Base-by-base conservation (phyloP, 2,113 vertebrate species). In the Grallaria varia region DNA sequence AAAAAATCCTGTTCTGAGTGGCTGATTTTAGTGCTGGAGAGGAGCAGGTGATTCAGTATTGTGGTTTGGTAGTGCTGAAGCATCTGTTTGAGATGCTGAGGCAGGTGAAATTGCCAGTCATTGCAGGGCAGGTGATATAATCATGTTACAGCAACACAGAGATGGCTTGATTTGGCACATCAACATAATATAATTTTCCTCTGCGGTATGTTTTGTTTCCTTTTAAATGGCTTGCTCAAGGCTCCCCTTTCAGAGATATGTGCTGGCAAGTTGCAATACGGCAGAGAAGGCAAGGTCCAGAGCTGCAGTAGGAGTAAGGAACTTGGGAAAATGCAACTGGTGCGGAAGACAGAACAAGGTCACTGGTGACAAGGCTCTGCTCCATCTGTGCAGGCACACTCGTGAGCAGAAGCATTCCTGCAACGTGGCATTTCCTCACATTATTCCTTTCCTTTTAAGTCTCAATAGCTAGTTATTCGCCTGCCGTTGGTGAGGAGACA, bases 271-370 rank as follows among this genome's bases (percentile, higher is more conserved):
- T 85, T 84, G 69, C 58, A 95, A 52, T 91, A 50, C 88, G 12
- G 0, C 87, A 87, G 96, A 95, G 86, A 90, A 85, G 66, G 83
- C 88, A 92, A 96, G 81, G 93, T 96, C 96, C 91, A 0, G 85
- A 94, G 91, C 76, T 91, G 84, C 93, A 84, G 66, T 14, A 91
- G 75, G 75, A 97, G 68, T 53, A 88, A 90, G 89, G 78, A 94
- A 91, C 92, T 95, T 84, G 79, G 92, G 83, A 96, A 96, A 91
- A 84, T 58, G 82, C 93, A 96, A 92, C 92, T 96, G 96, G 96
- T 97, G 96, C 90, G 82, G 95, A 97, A 97, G 94, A 97, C 58
- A 12, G 62, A 96, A 55, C 96, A 97, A 97, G 92, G 95, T 97
- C 96, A 95, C 94, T 93, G 86, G 96, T 97, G 96, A 97, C 91